These are phyloP conservation scores for Amorpha juglandis DNA, from an alignment of 2,888 invertebrate species.

Conservation along the genomic window DNA sequence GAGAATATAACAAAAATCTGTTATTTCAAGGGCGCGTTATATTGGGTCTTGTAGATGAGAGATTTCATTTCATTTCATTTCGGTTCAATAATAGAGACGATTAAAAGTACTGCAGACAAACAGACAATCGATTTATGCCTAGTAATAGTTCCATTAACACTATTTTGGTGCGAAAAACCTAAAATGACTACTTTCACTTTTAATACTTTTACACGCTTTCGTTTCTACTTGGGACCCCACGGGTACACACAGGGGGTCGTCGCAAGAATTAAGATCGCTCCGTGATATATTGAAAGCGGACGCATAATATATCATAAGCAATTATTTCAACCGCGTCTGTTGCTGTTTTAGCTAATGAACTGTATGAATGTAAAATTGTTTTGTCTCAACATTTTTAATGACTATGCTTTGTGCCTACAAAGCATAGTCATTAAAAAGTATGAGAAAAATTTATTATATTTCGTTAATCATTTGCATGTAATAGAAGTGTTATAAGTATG, in stretches of 20 bases:
- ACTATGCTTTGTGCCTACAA: neutral
- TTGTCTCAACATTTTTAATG: slow-evolving; percentile 17
- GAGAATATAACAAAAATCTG: no score
- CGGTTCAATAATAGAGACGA: no score
- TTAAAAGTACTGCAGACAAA: no score
- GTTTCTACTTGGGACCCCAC: slow-evolving; percentile 38
- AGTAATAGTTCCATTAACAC: no score
- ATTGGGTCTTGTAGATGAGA: no score
- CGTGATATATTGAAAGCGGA: slow-evolving; percentile 67
- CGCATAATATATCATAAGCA: slow-evolving; percentile 68
- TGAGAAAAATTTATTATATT: slow-evolving; percentile 23
- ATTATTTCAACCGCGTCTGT: slow-evolving; percentile 58
- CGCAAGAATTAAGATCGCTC: slow-evolving; percentile 67
- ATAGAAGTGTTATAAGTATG: no score
- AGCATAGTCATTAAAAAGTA: no score
- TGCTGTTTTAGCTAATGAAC: slow-evolving; percentile 51
- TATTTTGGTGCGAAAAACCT: no score
- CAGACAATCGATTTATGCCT: no score
- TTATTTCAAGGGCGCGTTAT: no score
- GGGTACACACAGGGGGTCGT: slow-evolving; percentile 47
- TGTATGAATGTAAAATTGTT: slow-evolving; percentile 32
- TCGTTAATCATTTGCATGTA: neutral
- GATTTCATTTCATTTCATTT: no score
- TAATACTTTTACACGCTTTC: slow-evolving; percentile 31
- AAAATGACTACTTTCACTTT: neutral